Evolutionary conservation across 2,113 vertebrate genomes (phyloP), one percentile per base, ranked within the genome.

Genomic region (Acanthisitta chloris): DNA sequence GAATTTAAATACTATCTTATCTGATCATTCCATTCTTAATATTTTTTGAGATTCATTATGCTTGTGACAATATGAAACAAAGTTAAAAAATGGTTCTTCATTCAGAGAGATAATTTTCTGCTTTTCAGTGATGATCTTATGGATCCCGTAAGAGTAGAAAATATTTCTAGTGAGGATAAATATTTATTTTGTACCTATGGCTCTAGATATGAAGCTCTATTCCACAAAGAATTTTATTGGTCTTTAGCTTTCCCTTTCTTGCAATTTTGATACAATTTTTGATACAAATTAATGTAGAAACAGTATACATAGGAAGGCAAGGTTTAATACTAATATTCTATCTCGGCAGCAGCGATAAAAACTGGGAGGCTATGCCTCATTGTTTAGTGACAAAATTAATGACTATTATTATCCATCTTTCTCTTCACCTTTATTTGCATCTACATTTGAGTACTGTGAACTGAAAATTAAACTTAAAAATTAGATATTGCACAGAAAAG

Each of bases 331-430:
- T 85, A 91, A 96, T 90, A 58, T 80, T 95, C 95, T 94, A 25
- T 83, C 95, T 95, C 96, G 86, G 66, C 64, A 92, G 54, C 57
- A 92, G 43, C 4, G 69, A 90, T 96, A 96, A 97, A 97, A 97
- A 96, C 57, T 78, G 95, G 96, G 87, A 96, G 71, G 55, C 65
- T 92, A 93, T 96, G 97, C 92, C 92, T 96, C 81, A 94, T 96
- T 97, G 94, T 93, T 95, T 96, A 95, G 80, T 96, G 93, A 95
- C 87, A 97, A 97, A 97, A 96, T 97, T 94, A 96, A 96, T 96
- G 82, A 94, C 59, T 91, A 96, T 96, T 94, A 96, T 97, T 95
- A 94, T 97, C 90, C 94, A 92, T 97, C 89, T 97, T 97, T 92
- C 55, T 79, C 51, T 96, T 95, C 65, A 95, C 90, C 86, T 97